Evolutionary conservation across 2,113 vertebrate genomes (phyloP).

Genomic region (Elaphurus davidianus): DNA sequence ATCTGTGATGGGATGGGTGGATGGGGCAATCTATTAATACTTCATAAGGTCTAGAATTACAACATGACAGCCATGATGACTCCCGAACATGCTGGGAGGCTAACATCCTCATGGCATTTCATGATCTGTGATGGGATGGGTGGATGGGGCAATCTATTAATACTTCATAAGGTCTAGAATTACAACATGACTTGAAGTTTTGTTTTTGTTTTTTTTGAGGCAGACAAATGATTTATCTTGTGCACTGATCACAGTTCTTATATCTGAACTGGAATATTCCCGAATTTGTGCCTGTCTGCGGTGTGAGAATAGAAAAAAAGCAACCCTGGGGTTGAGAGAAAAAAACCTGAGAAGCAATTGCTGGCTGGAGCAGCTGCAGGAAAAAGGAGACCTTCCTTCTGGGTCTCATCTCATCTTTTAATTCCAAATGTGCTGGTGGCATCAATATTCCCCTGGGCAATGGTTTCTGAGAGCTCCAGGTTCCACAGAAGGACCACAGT

Average conservation of each 20-base stretch:
- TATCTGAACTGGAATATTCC: not conserved
- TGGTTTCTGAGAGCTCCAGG: not conserved
- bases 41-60: no score
- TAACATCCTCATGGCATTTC: not conserved
- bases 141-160: not conserved
- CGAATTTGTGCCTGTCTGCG: not conserved
- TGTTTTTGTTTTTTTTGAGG: not conserved
- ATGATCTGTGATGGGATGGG: not conserved
- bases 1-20: not conserved
- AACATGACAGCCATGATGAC: not conserved
- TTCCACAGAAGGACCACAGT: no score
- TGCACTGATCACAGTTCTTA: not conserved
- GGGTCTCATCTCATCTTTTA: not conserved
- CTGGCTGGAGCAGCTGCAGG: not conserved
- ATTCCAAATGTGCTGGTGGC: not conserved
- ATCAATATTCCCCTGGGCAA: not conserved
- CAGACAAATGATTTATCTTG: not conserved
- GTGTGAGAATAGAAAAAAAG: not conserved
- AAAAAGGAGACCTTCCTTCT: not conserved
- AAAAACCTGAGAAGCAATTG: not conserved
- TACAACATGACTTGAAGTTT: not conserved
- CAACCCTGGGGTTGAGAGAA: not conserved
- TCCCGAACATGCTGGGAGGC: rapidly evolving
- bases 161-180: no score
- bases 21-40: not conserved